Conservation (phyloP, 2,113 vertebrate species). For the Pterocles gutturalis region DNA sequence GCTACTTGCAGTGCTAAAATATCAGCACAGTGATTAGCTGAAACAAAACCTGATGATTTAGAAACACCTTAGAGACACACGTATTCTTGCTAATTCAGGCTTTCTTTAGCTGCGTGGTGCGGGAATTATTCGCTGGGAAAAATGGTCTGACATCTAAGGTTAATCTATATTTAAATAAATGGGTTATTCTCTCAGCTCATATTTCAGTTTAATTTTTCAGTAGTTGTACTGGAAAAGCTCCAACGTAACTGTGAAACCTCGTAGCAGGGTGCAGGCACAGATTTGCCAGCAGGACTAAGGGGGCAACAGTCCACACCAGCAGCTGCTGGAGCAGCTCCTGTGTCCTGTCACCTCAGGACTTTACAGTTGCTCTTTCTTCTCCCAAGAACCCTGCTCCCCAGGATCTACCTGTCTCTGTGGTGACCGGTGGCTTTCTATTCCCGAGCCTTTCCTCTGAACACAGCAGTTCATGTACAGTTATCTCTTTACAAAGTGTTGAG, state of each 20-base stretch:
- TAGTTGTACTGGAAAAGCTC: slow-evolving; percentile 43
- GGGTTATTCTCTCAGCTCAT: not conserved
- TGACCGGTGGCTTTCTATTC: not conserved
- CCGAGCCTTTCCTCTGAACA: not conserved
- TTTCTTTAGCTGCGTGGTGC: not conserved
- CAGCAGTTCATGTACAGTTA: not conserved
- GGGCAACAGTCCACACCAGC: not conserved
- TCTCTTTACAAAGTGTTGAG: not conserved
- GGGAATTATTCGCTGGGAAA: not conserved
- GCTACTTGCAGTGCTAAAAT: not conserved
- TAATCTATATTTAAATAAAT: slow-evolving; percentile 51
- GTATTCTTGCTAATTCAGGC: not conserved
- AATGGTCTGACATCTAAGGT: not conserved
- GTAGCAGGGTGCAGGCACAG: not conserved
- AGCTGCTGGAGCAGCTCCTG: not conserved
- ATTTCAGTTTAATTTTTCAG: slow-evolving; percentile 39
- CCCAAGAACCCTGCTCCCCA: not conserved
- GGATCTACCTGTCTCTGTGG: not conserved
- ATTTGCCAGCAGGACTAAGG: not conserved
- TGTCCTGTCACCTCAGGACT: not conserved
- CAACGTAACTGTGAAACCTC: slow-evolving; percentile 1
- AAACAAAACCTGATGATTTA: not conserved
- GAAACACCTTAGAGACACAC: not conserved
- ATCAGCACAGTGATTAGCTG: not conserved
- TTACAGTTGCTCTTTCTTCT: not conserved